Conservation (phyloP, 2,888 invertebrate genomes). For the Yponomeuta sedellus region DNA sequence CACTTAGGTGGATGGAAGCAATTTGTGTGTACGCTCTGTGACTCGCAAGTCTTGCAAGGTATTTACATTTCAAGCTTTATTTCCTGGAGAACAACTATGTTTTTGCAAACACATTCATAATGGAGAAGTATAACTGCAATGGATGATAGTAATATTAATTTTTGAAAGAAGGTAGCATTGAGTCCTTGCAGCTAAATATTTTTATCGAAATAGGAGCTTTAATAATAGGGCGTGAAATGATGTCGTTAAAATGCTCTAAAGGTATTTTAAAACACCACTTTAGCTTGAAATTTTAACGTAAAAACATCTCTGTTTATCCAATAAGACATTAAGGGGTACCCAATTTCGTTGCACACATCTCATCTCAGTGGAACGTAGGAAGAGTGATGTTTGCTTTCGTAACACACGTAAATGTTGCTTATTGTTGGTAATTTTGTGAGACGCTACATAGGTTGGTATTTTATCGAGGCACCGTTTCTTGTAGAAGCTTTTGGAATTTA, state of each 20-base stretch:
- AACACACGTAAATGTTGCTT: slow-evolving; percentile 4
- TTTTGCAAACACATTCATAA: neutral
- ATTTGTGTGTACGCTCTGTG: slow-evolving; percentile 11
- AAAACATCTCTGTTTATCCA: neutral
- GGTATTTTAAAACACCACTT: neutral
- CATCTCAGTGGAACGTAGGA: neutral
- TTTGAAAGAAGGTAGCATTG: neutral
- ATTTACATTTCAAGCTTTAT: neutral
- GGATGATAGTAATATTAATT: neutral
- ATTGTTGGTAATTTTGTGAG: neutral
- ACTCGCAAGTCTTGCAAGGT: neutral
- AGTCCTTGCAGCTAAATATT: neutral
- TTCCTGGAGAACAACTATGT: neutral
- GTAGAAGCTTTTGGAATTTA: neutral
- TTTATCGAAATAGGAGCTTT: neutral
- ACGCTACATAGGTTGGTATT: neutral
- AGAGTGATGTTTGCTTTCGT: slow-evolving; percentile 8
- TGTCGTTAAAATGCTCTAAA: neutral
- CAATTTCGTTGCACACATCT: neutral
- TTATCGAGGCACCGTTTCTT: neutral
- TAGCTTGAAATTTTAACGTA: neutral
- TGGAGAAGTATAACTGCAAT: neutral
- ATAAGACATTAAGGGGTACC: neutral
- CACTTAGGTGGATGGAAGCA: slow-evolving; percentile 4
- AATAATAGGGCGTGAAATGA: neutral